These are phyloP conservation scores for Miniopterus natalensis DNA, from an alignment of 2,113 vertebrate species.

Conservation along the genomic window DNA sequence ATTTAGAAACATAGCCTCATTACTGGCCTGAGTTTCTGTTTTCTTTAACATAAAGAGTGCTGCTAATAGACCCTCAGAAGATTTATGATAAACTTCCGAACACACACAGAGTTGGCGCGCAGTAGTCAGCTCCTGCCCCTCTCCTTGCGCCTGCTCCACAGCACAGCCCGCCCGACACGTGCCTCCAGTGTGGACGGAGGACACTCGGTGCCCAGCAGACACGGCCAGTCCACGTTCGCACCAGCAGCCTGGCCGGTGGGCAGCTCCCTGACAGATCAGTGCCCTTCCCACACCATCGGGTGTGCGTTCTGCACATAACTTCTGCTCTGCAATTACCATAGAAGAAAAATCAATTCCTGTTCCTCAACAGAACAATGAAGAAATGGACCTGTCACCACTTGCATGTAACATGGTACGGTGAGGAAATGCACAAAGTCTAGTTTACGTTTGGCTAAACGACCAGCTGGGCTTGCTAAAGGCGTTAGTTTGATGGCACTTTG, in stretches of 20 bases:
- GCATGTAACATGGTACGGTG: background rate
- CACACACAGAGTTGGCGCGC: background rate
- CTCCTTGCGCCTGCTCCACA: rapidly evolving
- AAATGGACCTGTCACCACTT: background rate
- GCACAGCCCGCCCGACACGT: background rate
- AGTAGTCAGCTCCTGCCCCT: rapidly evolving
- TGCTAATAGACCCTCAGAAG: background rate
- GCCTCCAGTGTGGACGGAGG: background rate
- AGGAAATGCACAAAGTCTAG: background rate
- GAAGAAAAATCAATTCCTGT: background rate
- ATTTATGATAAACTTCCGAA: background rate
- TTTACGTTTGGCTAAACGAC: background rate
- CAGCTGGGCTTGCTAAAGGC: background rate
- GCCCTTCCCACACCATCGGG: background rate
- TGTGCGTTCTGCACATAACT: background rate
- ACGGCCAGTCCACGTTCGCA: rapidly evolving
- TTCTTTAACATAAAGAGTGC: background rate
- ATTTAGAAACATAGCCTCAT: background rate
- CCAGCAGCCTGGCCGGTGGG: background rate
- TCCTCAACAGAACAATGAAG: background rate
- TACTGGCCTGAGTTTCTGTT: background rate
- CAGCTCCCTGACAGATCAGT: background rate
- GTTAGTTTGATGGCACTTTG: background rate
- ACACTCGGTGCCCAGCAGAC: background rate
- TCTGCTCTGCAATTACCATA: background rate